Evolutionary conservation across 2,797 vertebrate species (phyloP), one percentile per base, ranked within the genome.

Genomic region (Molossus molossus): DNA sequence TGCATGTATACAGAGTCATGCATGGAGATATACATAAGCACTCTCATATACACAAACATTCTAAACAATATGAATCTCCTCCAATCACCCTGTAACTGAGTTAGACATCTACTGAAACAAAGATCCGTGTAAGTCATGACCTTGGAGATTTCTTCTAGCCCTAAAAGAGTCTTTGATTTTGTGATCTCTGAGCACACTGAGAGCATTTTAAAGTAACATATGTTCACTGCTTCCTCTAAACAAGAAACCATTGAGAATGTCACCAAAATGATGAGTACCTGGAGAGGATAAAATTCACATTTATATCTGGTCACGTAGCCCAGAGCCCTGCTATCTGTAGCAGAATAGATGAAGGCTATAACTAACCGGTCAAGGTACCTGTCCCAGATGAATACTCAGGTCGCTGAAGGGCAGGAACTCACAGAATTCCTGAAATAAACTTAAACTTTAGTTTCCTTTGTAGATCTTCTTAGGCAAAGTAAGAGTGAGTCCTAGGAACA

Each of bases 391-490:
- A 90, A 64, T 70, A 48, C 8, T 57, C 5, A 53, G 84, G 64
- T 21, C 37, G 37, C 29, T 87, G 58, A 90, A 69, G 9, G 27
- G 53, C 5, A 93, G 77, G 13, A 95, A 77, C 23, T 48, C 48
- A 87, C 48, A 92, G 48, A 95, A 92, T 87, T 76, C 65, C 48
- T 17, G 29, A 83, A 90, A 82, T 93, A 77, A 94, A 27, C 50
- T 95, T 83, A 67, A 79, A 81, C 21, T 45, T 76, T 58, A 48
- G 40, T 55, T 96, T 96, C 58, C 48, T 80, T 86, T 86, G 27
- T 76, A 91, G 75, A 60, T 53, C 55, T 86, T 79, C 81, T 87
- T 48, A 60, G 50, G 33, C 27, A 87, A 90, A 96, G 21, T 23
- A 33, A 82, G 25, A 64, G 33, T 50, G 53, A 21, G 53, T 87